Evolutionary conservation across 2,888 invertebrate species (phyloP), one percentile per base, ranked within the genome.

Genomic region (Sphaerophoria rueppellii): DNA sequence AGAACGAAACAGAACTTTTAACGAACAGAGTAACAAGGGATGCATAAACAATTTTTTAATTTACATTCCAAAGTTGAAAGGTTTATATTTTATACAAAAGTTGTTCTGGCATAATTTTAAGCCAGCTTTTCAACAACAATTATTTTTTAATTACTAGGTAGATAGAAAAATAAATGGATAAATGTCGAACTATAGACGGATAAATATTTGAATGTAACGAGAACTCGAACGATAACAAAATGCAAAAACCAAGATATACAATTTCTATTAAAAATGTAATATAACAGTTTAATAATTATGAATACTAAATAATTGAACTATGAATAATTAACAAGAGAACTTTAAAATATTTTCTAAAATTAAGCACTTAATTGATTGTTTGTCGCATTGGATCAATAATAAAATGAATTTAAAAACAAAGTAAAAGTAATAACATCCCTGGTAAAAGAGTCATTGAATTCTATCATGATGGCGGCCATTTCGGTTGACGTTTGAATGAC

Each of bases 191-290:
- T 43, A 43, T 43, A 40, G 6, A 40, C 40, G 40, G 50, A 46
- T 35, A 14, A 12, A 48, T 50, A 16, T 14, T 43, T 43, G 48
- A 52, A 57, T 71, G 37, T 73, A 83, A 83, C 75, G 75, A 80
- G 71, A 80, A 83, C 75, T 83, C 65, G 67, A 83, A 83, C 80
- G 80, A 83, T 24, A 24, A 83, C 83, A 83, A 83, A 83, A 83
- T 83, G 83, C 83, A 83, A 83, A 83, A 79, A 78, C 77, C 67
- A 82, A 82, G 72, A 75, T 71, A 75, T 67, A 73, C 46, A 63
- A 50, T 63, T 54, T 67, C 34, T 43, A 77, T 40, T 6, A 43
- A 67, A 58, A 43, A 69, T 24, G 11, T 54, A 32, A 57, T 35
- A 69, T 43, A 60, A 61, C 50, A 9, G 11, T 48, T 32, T 50